These are phyloP conservation scores for Ryuthela nishihirai DNA, from an alignment of 2,888 invertebrate species.

Conservation along the genomic window DNA sequence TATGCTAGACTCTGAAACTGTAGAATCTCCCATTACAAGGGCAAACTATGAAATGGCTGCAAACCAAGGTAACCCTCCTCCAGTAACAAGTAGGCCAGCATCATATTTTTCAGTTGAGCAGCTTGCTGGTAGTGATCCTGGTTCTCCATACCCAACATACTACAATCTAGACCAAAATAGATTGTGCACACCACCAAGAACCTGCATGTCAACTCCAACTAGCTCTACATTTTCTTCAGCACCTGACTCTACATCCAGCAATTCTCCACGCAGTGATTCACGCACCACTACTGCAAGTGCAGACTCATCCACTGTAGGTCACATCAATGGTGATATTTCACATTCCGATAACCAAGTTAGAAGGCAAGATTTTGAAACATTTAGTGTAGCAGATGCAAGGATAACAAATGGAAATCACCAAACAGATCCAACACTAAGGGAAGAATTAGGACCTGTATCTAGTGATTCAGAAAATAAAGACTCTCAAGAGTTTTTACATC, in stretches of 20 bases:
- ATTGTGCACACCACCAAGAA: constrained; percentile 39
- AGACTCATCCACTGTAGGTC: constrained; percentile 28
- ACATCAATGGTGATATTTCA: constrained; percentile 33
- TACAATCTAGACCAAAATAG: constrained; percentile 42
- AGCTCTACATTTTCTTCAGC: constrained; percentile 36
- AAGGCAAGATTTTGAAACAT: constrained; percentile 25
- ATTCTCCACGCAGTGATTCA: constrained; percentile 34
- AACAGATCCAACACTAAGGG: constrained; percentile 1
- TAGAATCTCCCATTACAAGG: constrained; percentile 34
- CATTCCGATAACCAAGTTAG: constrained; percentile 14
- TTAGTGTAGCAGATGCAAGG: constrained; percentile 17
- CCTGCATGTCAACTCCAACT: constrained; percentile 35
- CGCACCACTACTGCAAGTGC: constrained; percentile 33
- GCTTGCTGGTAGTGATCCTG: constrained; percentile 38
- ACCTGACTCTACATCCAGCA: constrained; percentile 36
- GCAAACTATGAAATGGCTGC: constrained; percentile 39
- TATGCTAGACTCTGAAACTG: constrained; percentile 40
- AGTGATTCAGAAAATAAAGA: constrained; percentile 38
- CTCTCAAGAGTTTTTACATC: constrained; percentile 32
- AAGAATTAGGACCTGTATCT: constrained; percentile 22
- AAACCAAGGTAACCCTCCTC: constrained; percentile 5
- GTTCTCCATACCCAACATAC: constrained; percentile 42
- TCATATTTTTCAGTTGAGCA: constrained; percentile 39
- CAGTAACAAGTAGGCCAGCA: constrained; percentile 14
- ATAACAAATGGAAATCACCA: constrained; percentile 35